Percentiles rank a stretch among this genome's conserved stretches.
These are phyloP conservation scores for Drosophila ustulata DNA, from an alignment of 2,888 invertebrate species.

Conservation along the genomic window DNA sequence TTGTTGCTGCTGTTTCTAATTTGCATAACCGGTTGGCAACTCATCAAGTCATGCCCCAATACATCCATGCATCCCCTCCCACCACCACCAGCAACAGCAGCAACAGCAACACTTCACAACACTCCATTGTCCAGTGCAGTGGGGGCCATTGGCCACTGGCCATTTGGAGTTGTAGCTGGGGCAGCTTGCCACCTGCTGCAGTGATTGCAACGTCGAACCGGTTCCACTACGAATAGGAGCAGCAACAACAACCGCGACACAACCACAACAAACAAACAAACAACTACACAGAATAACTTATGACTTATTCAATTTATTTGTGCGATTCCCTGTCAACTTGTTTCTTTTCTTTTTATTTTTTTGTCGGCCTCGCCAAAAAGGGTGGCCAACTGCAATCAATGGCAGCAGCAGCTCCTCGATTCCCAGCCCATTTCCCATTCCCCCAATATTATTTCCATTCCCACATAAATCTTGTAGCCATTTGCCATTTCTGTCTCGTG, in stretches of 20 bases:
- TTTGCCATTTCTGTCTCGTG: constrained; percentile 47
- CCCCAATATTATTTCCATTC: constrained; percentile 35
- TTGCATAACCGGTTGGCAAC: constrained; percentile 72
- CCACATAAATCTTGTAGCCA: constrained; percentile 67
- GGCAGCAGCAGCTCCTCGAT: constrained; percentile 15
- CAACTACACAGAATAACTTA: constrained; percentile 48
- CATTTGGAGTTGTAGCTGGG: constrained; percentile 30
- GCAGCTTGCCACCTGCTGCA: constrained; percentile 71
- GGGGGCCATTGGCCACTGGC: constrained; percentile 45
- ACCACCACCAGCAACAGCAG: constrained; percentile 8
- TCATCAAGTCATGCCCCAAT: constrained; percentile 40
- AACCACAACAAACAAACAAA: constrained; percentile 23
- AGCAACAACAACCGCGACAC: constrained; percentile 11
- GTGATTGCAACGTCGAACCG: constrained; percentile 54
- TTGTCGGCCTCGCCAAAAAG: constrained; percentile 41
- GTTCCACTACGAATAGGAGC: constrained; percentile 51
- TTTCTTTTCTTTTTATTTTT: neutral
- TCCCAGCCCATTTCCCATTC: constrained; percentile 12
- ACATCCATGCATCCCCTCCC: neutral
- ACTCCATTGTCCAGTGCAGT: constrained; percentile 1
- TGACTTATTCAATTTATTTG: constrained; percentile 71
- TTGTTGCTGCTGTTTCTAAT: constrained; percentile 49
- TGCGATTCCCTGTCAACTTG: constrained; percentile 4
- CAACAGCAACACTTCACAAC: neutral
- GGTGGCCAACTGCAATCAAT: constrained; percentile 34